These are phyloP conservation scores for Cosmia pyralina DNA, from an alignment of 2,888 invertebrate species.

Conservation along the genomic window DNA sequence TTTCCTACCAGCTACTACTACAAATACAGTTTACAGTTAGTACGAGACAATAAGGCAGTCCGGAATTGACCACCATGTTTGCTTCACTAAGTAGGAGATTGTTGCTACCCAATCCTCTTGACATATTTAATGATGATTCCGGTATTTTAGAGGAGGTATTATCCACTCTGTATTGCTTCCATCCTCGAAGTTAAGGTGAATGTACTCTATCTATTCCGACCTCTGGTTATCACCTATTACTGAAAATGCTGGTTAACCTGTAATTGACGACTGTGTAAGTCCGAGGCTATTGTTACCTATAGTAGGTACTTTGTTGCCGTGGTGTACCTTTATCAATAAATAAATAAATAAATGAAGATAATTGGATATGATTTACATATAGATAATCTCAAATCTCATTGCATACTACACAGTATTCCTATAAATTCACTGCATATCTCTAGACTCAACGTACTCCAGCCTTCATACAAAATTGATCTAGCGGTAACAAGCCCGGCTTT, in stretches of 20 bases:
- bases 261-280: too few species aligned
- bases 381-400: not conserved
- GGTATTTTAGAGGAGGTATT: too few species aligned
- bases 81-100: not conserved
- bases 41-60: not conserved
- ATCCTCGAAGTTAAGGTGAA: too few species aligned
- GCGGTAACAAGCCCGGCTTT: conserved; percentile 46
- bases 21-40: not conserved
- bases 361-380: not conserved
- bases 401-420: too few species aligned
- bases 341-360: not conserved
- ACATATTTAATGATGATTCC: not conserved
- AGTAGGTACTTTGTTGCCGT: too few species aligned
- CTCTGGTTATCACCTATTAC: too few species aligned
- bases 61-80: not conserved
- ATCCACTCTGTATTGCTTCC: too few species aligned
- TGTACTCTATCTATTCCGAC: too few species aligned
- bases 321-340: too few species aligned
- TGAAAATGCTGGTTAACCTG: too few species aligned
- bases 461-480: conserved; percentile 32
- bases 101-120: not conserved
- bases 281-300: too few species aligned
- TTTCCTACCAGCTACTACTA: not conserved
- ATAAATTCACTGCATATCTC: conserved; percentile 18
- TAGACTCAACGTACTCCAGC: conserved; percentile 2